phyloP scores from a whole-genome alignment of 2,113 vertebrate genomes.

The Epinephelus fuscoguttatus region DNA sequence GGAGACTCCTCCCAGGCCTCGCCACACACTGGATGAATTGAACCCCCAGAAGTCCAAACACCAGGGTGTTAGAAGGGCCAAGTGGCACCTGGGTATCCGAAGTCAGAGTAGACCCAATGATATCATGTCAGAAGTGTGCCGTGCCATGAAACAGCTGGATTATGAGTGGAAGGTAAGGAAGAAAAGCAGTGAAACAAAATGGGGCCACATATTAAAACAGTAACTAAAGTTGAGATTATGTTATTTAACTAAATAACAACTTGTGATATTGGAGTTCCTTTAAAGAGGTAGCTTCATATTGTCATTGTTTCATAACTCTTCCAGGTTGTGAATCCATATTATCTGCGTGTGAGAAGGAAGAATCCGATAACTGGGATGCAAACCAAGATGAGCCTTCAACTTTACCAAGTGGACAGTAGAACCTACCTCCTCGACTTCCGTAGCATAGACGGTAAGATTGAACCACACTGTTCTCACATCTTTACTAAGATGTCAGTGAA shows the following conservation, averaged over 20 bases:
- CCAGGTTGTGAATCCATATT: slow-evolving; percentile 97
- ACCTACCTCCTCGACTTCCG: slow-evolving; percentile 98
- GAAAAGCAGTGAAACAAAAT: slow-evolving; percentile 39
- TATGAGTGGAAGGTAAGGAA: slow-evolving; percentile 97
- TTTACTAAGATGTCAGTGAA: neutral
- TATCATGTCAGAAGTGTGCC: slow-evolving; percentile 98
- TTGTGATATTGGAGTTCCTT: neutral
- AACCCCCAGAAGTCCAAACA: slow-evolving; percentile 99
- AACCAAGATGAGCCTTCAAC: slow-evolving; percentile 98
- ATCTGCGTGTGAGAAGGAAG: slow-evolving; percentile 95
- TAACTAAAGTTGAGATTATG: neutral
- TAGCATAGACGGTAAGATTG: slow-evolving; percentile 95
- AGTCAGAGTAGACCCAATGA: slow-evolving; percentile 98
- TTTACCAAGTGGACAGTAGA: slow-evolving; percentile 98
- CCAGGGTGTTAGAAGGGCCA: slow-evolving; percentile 94
- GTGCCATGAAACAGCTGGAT: slow-evolving; percentile 97
- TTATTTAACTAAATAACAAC: neutral
- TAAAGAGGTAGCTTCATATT: neutral
- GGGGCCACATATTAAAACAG: neutral
- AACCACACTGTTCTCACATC: neutral
- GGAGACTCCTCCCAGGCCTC: slow-evolving; percentile 89
- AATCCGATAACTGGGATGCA: slow-evolving; percentile 94
- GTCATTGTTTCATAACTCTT: neutral
- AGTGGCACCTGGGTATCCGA: slow-evolving; percentile 98
- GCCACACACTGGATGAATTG: slow-evolving; percentile 96